Base-by-base conservation (phyloP, 2,113 vertebrate genomes). In the Aviceda subcristata region DNA sequence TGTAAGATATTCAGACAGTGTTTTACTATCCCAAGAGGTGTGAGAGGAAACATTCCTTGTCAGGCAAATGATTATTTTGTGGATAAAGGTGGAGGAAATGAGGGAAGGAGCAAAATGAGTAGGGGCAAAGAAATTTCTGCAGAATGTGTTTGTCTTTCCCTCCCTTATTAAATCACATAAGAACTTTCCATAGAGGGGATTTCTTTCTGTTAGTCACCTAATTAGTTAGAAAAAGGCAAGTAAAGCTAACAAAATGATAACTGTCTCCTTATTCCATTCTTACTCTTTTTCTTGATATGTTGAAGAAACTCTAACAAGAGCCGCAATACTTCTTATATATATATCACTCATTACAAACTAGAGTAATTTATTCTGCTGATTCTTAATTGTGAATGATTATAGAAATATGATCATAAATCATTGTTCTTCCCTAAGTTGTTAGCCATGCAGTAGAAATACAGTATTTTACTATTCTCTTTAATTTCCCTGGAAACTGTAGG, bases 371-470 rank as follows among this genome's bases (percentile, higher is more conserved):
- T 66, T 59, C 56, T 87, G 36, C 32, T 43, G 26, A 55, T 77
- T 82, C 60, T 77, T 84, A 63, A 50, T 87, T 77, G 86, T 76
- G 68, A 87, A n/a, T 20, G 12, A 55, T 30, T 78, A 7, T 21
- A 57, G 63, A 89, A 89, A 77, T 84, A 84, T 12, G 39, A 22
- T 62, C 30, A 63, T 67, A 84, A 80, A 51, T 87, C 38, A 51
- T 15, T 79, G 26, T 75, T 93, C 72, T 88, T 82, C n/a, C 15
- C 50, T 41, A 60, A 51, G 27, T 46, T 79, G 21, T 86, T 84
- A 77, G n/a, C 55, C 2, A 0, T 45, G 56, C 51, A 59, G 23
- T 55, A 77, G 39, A 82, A 92, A 45, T 68, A 59, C 0, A 0
- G 15, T 53, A 30, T 85, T 86, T 82, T 79, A 41, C 86, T 69